Base-by-base conservation (phyloP, 1,140 invertebrate genomes). In the Ceratina calcarata region DNA sequence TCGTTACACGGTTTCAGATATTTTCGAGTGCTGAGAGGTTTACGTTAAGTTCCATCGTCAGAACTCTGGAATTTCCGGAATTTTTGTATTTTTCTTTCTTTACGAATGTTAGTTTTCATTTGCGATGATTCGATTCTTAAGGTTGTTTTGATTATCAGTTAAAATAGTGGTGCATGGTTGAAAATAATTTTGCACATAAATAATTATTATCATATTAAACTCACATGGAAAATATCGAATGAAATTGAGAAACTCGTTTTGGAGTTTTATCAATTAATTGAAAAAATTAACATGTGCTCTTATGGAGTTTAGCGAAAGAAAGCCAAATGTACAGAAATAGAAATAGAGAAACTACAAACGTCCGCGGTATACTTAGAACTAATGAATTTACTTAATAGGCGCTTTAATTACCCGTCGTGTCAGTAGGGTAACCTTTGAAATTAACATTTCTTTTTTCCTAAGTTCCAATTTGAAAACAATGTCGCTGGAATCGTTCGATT, bases 361-460 rank as follows among this genome's bases (percentile, higher is more conserved):
- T 45, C 37, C 37, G 10, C 10, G 37, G 37, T 45, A 45, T 45
- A 45, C 37, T 45, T 45, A 45, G 10, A 8, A 45, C 2, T 45
- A 45, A 45, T 45, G 37, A 45, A 7, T 32, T 57, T 51, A 37
- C 13, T 32, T n/a, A 69, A 55, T 70, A 32, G 18, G n/a, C 12
- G 53, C 24, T 32, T 66, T 49, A 57, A 58, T 70, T 37, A 32
- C 1, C 51, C 12, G 4, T 37, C 53, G 55, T 70, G 53, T 55
- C 51, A 69, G 53, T 69, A 69, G 67, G 51, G 53, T 57, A 70
- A 70, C n/a, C 27, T 70, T 70, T 70, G 51, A 20, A 70, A 70
- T 70, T 70, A 37, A 37, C 32, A 70, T 70, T 70, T 69, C 24
- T 69, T 16, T 32, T 70, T 55, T 32, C 27, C 24, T 22, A 18